Conservation (phyloP, 2,113 vertebrate species). For the Larimichthys polyactis region DNA sequence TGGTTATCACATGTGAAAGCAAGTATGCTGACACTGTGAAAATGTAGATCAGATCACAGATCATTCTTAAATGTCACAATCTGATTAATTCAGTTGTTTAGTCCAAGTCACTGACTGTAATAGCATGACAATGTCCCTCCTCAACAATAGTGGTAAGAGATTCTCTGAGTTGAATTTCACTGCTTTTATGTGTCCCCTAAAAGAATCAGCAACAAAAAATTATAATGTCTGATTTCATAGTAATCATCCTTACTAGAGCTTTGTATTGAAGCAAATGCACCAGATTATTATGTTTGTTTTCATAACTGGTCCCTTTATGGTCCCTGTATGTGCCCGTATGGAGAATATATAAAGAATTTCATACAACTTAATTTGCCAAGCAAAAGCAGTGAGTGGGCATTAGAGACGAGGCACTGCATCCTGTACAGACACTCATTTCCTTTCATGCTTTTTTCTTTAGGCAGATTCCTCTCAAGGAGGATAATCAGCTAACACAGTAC, state of each 20-base stretch:
- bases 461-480: slow-evolving; percentile 21
- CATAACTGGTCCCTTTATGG: neutral
- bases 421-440: slow-evolving; percentile 77
- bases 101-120: neutral
- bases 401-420: slow-evolving; percentile 52
- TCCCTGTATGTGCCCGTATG: neutral
- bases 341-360: slow-evolving; percentile 10
- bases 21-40: neutral
- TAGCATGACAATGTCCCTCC: neutral
- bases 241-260: neutral
- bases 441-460: slow-evolving; percentile 33
- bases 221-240: neutral
- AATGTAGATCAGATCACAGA: neutral
- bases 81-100: neutral
- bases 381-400: slow-evolving; percentile 34
- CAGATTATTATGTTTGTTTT: neutral
- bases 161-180: neutral
- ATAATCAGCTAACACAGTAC: slow-evolving; percentile 14
- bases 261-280: neutral
- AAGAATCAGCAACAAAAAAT: neutral
- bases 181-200: neutral
- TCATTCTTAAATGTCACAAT: neutral
- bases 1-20: neutral
- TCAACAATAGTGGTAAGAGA: neutral
- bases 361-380: neutral